A percentile compares a stretch with the other conserved stretches of the same genome.
phyloP scores from a whole-genome alignment of 2,888 invertebrate genomes.

The Epistrophella euchroma region DNA sequence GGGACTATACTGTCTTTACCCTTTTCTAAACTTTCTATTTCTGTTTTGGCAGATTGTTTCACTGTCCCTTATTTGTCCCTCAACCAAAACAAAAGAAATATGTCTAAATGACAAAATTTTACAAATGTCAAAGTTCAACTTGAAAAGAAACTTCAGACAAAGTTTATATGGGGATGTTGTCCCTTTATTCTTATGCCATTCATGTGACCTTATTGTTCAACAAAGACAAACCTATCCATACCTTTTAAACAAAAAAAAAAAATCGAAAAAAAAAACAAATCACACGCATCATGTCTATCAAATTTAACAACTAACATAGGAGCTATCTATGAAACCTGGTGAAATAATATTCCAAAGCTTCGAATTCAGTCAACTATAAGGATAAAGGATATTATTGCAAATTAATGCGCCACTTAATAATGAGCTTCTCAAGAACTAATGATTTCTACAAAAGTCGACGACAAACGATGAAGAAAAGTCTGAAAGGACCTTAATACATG shows the following conservation, averaged over 20 bases:
- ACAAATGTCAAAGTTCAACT: slow-evolving; percentile 64
- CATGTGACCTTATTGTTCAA: background rate
- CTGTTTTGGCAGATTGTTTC: background rate
- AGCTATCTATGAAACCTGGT: background rate
- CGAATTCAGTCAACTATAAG: slow-evolving; percentile 12
- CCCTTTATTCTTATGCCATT: background rate
- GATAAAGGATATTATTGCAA: slow-evolving; percentile 61
- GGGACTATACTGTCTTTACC: background rate
- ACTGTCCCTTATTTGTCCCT: background rate
- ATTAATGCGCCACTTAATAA: slow-evolving; percentile 64
- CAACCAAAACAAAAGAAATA: background rate
- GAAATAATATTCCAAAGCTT: slow-evolving; percentile 19
- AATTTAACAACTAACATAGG: background rate
- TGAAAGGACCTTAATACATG: background rate
- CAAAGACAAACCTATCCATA: slow-evolving; percentile 27
- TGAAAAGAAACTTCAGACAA: slow-evolving; percentile 17
- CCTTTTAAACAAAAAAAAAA: background rate
- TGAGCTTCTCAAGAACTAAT: slow-evolving; percentile 31
- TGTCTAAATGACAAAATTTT: slow-evolving; percentile 26
- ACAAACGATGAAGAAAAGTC: background rate
- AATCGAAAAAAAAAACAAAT: background rate
- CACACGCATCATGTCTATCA: slow-evolving; percentile 5
- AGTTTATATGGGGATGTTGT: background rate
- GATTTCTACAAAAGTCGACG: background rate
- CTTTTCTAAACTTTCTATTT: background rate